Base-by-base conservation (phyloP, 1,140 invertebrate genomes). In the Reticulitermes speratus region DNA sequence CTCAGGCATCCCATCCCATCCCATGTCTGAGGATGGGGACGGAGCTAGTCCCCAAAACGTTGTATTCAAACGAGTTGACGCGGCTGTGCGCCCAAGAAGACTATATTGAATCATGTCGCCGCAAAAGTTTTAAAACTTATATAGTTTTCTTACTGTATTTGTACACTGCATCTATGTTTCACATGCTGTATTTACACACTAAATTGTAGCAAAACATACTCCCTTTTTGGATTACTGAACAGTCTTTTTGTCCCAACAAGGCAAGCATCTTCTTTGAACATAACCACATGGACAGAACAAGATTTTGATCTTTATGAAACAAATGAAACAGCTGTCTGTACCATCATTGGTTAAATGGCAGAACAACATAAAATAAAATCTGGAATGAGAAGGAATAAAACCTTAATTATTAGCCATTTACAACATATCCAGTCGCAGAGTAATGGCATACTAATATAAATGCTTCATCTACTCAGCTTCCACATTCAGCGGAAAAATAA, bases 301-400 rank as follows among this genome's bases (percentile, higher is more conserved):
- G 65, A 30, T 75, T 75, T 75, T 75, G 65, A 75, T 75, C n/a
- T 30, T 75, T 75, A 75, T 75, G n/a, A n/a, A 75, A 75, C 65
- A 75, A 30, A 75, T 14, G 3, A 30, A 75, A 75, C n/a, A 9
- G 65, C 14, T 75, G n/a, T 75, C n/a, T 30, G 52, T 55, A 55
- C 19, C n/a, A 75, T 11, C 65, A 75, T 30, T 9, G n/a, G n/a
- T 75, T 75, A 30, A 11, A 30, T 16, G n/a, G 65, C 7, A 75
- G 8, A 25, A 75, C n/a, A 30, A 75, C n/a, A 14, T 55, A 30
- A n/a, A 75, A 75, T 14, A 75, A 75, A 30, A 16, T 75, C 65
- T 75, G n/a, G 65, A 75, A 75, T 30, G 65, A 75, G n/a, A 75
- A 75, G n/a, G 14, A 75, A 75, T 75, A 14, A 75, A 75, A 25